phyloP scores from a whole-genome alignment of 2,113 vertebrate genomes.

The Xyliphius kryptos region DNA sequence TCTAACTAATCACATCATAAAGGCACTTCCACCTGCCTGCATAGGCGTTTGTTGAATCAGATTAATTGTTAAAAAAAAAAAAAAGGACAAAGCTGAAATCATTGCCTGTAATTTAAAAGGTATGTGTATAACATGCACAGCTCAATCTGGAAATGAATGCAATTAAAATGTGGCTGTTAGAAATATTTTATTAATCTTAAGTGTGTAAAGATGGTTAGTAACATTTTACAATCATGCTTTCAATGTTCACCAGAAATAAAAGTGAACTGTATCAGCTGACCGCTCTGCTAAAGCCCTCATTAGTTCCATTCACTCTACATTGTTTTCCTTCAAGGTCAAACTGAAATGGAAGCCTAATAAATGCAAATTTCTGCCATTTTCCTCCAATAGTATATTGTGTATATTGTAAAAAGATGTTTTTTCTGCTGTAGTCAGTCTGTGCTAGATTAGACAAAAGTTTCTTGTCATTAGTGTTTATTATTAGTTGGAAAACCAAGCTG shows the following conservation, averaged over 20 bases:
- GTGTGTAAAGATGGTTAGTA: not conserved
- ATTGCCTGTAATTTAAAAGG: too few species aligned
- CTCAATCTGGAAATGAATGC: too few species aligned
- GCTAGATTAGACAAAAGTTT: too few species aligned
- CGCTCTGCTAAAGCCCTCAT: not conserved
- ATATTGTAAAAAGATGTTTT: too few species aligned
- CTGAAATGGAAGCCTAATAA: not conserved
- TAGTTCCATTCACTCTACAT: conserved; percentile 1
- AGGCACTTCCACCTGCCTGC: too few species aligned
- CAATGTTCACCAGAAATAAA: not conserved
- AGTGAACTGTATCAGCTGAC: conserved; percentile 1
- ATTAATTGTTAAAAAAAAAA: too few species aligned
- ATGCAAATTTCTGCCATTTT: conserved; percentile 1
- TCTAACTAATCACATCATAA: too few species aligned
- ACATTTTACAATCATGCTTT: not conserved
- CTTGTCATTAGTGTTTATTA: too few species aligned
- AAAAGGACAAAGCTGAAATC: too few species aligned
- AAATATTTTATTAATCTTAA: not conserved
- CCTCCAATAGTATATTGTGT: not conserved
- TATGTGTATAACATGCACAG: too few species aligned
- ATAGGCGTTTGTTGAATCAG: too few species aligned
- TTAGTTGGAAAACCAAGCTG: too few species aligned
- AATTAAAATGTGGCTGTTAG: not conserved
- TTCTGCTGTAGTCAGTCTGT: not conserved
- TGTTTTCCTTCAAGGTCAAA: conserved; percentile 12